Evolutionary conservation across 1,140 invertebrate genomes (phyloP), one percentile per base, ranked within the genome.

Genomic region (Apocrypta bakeri): DNA sequence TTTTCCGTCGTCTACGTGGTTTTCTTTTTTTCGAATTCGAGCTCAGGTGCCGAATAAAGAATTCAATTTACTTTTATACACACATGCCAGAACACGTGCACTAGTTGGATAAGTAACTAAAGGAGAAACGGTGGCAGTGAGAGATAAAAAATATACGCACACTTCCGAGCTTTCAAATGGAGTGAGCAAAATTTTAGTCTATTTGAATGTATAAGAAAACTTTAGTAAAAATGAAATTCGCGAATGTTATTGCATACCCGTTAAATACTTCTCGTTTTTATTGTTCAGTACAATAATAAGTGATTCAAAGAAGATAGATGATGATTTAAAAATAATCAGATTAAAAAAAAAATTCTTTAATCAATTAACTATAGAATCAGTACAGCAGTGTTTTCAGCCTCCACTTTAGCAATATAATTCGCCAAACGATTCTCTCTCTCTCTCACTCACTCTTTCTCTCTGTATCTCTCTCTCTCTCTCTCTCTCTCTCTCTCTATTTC

Each of bases 41-140:
- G 24, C n/a, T 12, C 63, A 71, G 68, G 31, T 33, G 68, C 31
- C n/a, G 27, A 9, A 71, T 29, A 71, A 11, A n/a, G 68, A 7
- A 31, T 71, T 71, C 68, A 71, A 71, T 71, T 71, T 71, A 14
- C 68, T 37, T 37, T 37, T 71, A 68, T 68, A 17, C 12, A 71
- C 29, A 29, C 63, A 66, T 9, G 8, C n/a, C 17, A 11, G 42
- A 48, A 17, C 14, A 17, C 21, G 48, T 21, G 48, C n/a, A 7
- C 33, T n/a, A 21, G 21, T 14, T 56, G 48, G 14, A 21, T 56
- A 56, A n/a, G 48, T 56, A 56, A 17, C 4, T 21, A 17, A 21
- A 21, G 48, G 14, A 56, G 48, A 9, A 56, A 56, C 6, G 1
- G 48, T 56, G 14, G 14, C 17, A 21, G 33, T 37, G 14, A 3